A percentile compares a stretch with the other conserved stretches of the same genome.
phyloP scores from a whole-genome alignment of 1,140 invertebrate genomes.

The Radopholus similis region DNA sequence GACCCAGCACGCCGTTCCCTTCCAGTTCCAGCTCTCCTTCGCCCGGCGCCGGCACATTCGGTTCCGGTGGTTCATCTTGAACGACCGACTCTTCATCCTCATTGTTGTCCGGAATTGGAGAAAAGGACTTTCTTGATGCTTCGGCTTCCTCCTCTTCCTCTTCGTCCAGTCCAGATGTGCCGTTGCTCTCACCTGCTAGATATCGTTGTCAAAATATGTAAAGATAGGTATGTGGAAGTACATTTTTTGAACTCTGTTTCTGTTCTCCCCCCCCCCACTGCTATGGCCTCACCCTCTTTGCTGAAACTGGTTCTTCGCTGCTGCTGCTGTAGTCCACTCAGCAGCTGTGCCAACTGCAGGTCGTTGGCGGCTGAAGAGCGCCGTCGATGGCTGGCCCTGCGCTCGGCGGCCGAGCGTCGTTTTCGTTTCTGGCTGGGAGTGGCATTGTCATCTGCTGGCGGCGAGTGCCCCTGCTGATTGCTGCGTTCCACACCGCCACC shows the following conservation, averaged over 20 bases:
- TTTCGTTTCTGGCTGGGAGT: not conserved
- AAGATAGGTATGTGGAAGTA: not conserved
- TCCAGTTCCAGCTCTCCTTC: not conserved
- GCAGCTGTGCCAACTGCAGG: not conserved
- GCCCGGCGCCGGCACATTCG: conserved; percentile 6
- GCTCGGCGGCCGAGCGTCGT: conserved; percentile 3
- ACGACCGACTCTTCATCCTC: not conserved
- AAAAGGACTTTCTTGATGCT: not conserved
- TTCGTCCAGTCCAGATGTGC: no score
- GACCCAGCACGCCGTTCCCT: not conserved
- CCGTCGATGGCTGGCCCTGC: conserved; percentile 12
- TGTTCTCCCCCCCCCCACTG: not conserved
- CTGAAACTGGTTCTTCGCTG: no score
- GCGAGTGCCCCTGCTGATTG: not conserved
- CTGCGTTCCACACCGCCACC: not conserved
- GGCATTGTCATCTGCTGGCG: not conserved
- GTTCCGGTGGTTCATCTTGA: conserved; percentile 11
- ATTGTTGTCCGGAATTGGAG: not conserved
- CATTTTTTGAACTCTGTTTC: not conserved
- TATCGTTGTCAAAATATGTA: not conserved
- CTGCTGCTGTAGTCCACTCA: no score
- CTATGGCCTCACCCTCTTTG: no score
- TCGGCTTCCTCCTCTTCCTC: not conserved
- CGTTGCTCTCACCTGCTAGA: no score
- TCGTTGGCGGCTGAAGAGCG: not conserved